A percentile compares a stretch with the other conserved stretches of the same genome.
Evolutionary conservation across 2,113 vertebrate genomes (phyloP).

Genomic region (Brachionichthys hirsutus): DNA sequence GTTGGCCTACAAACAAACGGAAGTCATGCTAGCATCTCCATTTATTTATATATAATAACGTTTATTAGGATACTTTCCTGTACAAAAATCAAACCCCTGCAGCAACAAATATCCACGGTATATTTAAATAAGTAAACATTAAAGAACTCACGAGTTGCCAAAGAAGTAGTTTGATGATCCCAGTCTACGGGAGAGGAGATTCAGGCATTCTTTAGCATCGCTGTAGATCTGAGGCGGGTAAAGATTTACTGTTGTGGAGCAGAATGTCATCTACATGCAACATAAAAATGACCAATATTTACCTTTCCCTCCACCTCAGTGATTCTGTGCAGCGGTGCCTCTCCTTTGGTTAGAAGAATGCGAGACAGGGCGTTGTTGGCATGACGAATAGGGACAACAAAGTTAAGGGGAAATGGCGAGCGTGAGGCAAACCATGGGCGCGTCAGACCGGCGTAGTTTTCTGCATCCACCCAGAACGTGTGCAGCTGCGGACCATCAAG

Average conservation of each 20-base stretch:
- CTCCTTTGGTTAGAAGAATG: slow-evolving; percentile 89
- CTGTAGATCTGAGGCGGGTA: slow-evolving; percentile 86
- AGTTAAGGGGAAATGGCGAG: slow-evolving; percentile 90
- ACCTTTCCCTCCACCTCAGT: slow-evolving; percentile 94
- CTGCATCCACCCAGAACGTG: slow-evolving; percentile 97
- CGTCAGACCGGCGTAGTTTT: slow-evolving; percentile 92
- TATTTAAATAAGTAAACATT: not conserved
- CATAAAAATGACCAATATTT: slow-evolving; percentile 6
- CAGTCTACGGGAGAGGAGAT: slow-evolving; percentile 92
- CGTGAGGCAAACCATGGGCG: slow-evolving; percentile 94
- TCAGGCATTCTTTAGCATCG: slow-evolving; percentile 97
- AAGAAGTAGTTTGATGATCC: slow-evolving; percentile 92
- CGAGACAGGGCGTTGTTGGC: slow-evolving; percentile 85
- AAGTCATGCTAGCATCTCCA: no score
- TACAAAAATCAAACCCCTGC: slow-evolving; percentile 45
- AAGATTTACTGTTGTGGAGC: not conserved
- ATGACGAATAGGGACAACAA: slow-evolving; percentile 86
- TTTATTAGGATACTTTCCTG: no score
- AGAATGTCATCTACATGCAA: not conserved
- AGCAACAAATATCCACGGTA: not conserved
- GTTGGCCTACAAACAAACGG: slow-evolving; percentile 81
- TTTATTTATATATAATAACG: no score
- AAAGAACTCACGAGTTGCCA: slow-evolving; percentile 86
- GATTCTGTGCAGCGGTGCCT: slow-evolving; percentile 84
- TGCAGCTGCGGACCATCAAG: slow-evolving; percentile 81